Evolutionary conservation across 2,797 vertebrate species (phyloP).

Genomic region (Scolopax bukidnonensis): DNA sequence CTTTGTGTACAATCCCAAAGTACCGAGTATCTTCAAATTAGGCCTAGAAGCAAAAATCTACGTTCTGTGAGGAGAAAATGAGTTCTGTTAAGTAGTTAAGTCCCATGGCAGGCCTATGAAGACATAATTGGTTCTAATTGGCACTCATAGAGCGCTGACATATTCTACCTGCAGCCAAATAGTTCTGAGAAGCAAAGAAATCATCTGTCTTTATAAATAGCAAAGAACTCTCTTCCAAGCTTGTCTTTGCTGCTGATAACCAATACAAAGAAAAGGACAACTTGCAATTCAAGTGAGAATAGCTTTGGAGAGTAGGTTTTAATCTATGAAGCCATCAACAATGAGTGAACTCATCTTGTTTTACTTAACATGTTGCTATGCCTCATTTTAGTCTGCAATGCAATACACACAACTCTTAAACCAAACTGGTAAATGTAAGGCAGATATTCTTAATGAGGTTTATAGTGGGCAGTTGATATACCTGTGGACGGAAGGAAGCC

Average conservation of each 20-base stretch:
- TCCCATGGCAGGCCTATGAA: not conserved
- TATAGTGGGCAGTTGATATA: not conserved
- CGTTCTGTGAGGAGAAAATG: not conserved
- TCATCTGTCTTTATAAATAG: not conserved
- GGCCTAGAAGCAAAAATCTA: not conserved
- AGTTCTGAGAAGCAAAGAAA: not conserved
- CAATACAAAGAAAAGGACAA: not conserved
- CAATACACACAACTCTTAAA: not conserved
- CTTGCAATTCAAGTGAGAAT: not conserved
- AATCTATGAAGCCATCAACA: not conserved
- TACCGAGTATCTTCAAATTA: not conserved
- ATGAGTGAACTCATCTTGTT: not conserved
- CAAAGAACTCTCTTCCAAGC: not conserved
- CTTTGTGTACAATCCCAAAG: not conserved
- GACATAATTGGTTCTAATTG: slow-evolving; percentile 35
- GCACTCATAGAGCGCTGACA: not conserved
- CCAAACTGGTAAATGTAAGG: not conserved
- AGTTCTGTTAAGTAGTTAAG: not conserved
- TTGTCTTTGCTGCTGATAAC: not conserved
- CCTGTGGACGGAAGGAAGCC: not conserved
- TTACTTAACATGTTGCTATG: not conserved
- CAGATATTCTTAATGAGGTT: slow-evolving; percentile 13
- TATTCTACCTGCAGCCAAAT: slow-evolving; percentile 2
- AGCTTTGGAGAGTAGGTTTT: not conserved
- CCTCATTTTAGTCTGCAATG: not conserved